Evolutionary conservation across 2,797 vertebrate genomes (phyloP).

Genomic region (Melanotaenia nigrans): DNA sequence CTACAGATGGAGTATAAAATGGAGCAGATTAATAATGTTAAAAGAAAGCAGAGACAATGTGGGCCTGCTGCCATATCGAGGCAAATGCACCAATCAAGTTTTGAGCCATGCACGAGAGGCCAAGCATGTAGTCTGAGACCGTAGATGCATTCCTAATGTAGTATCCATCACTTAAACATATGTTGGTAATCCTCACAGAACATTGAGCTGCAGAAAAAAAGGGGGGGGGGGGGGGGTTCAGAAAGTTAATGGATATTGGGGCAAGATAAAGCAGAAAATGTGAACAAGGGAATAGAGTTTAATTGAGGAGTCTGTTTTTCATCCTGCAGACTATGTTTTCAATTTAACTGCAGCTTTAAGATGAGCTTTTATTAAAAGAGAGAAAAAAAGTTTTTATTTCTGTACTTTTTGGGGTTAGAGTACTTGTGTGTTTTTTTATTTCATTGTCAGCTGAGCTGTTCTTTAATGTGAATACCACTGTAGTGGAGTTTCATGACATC

Average conservation of each 20-base stretch:
- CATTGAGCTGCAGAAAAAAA: constrained; percentile 25
- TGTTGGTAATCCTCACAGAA: constrained; percentile 73
- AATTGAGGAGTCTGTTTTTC: constrained; percentile 68
- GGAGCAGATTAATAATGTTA: constrained; percentile 37
- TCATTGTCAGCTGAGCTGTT: constrained; percentile 28
- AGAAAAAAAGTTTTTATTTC: constrained; percentile 15
- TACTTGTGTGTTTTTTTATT: constrained; percentile 24
- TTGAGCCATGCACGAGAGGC: constrained; percentile 41
- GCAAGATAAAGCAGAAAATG: constrained; percentile 12
- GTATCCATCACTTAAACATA: constrained; percentile 63
- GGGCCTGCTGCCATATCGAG: constrained; percentile 48
- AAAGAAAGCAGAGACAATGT: constrained; percentile 50
- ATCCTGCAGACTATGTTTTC: constrained; percentile 61
- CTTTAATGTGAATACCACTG: constrained; percentile 13
- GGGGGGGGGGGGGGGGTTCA: constrained; percentile 29
- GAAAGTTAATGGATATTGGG: constrained; percentile 34
- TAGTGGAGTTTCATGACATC: constrained; percentile 11
- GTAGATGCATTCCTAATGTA: constrained; percentile 43
- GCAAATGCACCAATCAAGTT: constrained; percentile 42
- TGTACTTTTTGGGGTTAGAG: constrained; percentile 38
- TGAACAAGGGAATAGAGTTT: constrained; percentile 26
- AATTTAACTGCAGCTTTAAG: constrained; percentile 45
- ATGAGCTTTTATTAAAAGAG: constrained; percentile 33
- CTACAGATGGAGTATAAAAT: constrained; percentile 1
- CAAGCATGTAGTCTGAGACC: constrained; percentile 47